Evolutionary conservation across 2,888 invertebrate genomes (phyloP), one percentile per base, ranked within the genome.

Genomic region (Hypomecis atomaria): DNA sequence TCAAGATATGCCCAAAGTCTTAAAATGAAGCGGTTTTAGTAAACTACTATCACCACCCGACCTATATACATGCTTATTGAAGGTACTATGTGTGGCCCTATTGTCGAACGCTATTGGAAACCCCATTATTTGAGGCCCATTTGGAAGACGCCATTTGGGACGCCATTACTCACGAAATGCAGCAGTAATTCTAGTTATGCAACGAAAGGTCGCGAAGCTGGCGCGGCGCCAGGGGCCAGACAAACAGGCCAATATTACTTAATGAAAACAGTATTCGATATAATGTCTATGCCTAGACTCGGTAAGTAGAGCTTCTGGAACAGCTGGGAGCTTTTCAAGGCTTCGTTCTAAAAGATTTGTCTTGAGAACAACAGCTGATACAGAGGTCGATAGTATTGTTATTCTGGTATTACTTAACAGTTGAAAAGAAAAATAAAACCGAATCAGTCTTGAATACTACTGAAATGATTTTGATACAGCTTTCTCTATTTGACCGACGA

Each of bases 201-300:
- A 68, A 71, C 58, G 47, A 48, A 48, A 55, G 62, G 55, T 58
- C 60, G 55, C 6, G 48, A 23, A 45, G 60, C 76, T 88, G 88
- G 88, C 87, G 43, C 13, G 13, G 23, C 57, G 83, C 88, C 88
- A 87, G 71, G 69, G 34, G 44, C 42, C 33, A 66, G 74, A 77
- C 87, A 85, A 87, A 87, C 87, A 87, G 74, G 77, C 80, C 83
- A 88, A 88, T 88, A 84, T 80, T 73, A 75, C 73, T 76, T 85
- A 85, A 87, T 87, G 83, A 82, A 88, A 85, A 75, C 72, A 73
- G 76, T 75, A 52, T 57, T 60, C 52, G 37, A 57, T 56, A 59
- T 55, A 56, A 55, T 53, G 44, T 43, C 47, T 10, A 45, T 23
- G 44, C 36, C 43, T 33, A 5, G 44, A 47, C 48, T 55, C 13